A percentile compares a stretch with the other conserved stretches of the same genome.
Conservation (phyloP, 2,113 vertebrate species). For the Prunella fulvescens region DNA sequence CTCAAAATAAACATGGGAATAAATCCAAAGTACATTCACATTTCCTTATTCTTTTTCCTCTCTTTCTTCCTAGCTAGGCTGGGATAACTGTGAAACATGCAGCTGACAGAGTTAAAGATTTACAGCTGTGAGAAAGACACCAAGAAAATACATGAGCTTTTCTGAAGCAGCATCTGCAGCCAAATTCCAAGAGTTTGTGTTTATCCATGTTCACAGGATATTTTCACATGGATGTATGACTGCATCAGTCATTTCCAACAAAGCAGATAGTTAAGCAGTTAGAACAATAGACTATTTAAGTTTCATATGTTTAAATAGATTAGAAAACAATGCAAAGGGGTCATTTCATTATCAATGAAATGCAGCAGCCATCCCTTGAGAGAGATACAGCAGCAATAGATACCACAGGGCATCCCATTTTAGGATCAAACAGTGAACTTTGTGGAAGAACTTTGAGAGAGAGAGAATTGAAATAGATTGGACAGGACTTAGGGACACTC, state of each 20-base stretch:
- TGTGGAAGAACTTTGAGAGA: background rate
- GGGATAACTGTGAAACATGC: background rate
- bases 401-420: background rate
- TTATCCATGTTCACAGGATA: background rate
- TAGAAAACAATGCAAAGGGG: background rate
- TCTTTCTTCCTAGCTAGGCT: background rate
- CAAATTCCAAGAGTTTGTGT: background rate
- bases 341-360: background rate
- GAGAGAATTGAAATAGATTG: background rate
- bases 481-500: background rate
- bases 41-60: background rate
- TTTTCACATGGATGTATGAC: background rate
- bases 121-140: conserved; percentile 2
- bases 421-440: background rate
- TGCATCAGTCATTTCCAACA: background rate
- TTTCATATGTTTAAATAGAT: background rate
- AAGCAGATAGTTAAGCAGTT: background rate
- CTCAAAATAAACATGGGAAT: background rate
- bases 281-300: background rate
- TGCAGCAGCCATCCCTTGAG: background rate
- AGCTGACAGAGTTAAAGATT: background rate
- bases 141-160: background rate
- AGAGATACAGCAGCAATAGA: background rate
- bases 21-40: conserved; percentile 13
- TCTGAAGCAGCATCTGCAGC: background rate